Evolutionary conservation across 2,113 vertebrate genomes (phyloP).

Genomic region (Scartelaos histophorus): DNA sequence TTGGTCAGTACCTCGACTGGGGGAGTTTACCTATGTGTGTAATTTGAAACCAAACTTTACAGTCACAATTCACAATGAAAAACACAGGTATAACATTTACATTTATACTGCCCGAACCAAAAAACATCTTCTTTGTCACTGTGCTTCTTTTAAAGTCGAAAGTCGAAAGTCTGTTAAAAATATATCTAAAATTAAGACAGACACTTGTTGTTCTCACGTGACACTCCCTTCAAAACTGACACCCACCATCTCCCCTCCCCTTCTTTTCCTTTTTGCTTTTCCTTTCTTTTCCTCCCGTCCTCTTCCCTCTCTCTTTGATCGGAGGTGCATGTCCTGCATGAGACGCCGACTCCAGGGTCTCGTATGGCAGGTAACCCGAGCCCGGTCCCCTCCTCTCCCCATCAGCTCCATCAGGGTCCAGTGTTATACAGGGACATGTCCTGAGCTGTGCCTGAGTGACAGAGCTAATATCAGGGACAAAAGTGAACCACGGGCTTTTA

Average conservation of each 20-base stretch:
- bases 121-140: no score
- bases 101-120: no score
- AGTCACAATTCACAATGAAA: no score
- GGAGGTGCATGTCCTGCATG: slow-evolving; percentile 71
- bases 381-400: slow-evolving; percentile 63
- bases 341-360: slow-evolving; percentile 72
- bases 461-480: slow-evolving; percentile 38
- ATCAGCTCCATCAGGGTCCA: slow-evolving; percentile 39
- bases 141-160: no score
- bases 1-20: no score
- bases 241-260: slow-evolving; percentile 27
- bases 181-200: no score
- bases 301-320: slow-evolving; percentile 73
- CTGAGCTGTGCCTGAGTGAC: slow-evolving; percentile 52
- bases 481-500: slow-evolving; percentile 7
- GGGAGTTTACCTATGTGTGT: no score
- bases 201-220: slow-evolving; percentile 9
- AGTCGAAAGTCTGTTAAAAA: no score
- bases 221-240: slow-evolving; percentile 33
- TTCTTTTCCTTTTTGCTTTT: neutral
- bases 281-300: slow-evolving; percentile 40
- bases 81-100: no score
- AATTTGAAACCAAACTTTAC: no score
- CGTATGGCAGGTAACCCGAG: slow-evolving; percentile 73
- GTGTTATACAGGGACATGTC: slow-evolving; percentile 49